Conservation (phyloP, 2,797 vertebrate genomes). For the Galagoides demidoff region DNA sequence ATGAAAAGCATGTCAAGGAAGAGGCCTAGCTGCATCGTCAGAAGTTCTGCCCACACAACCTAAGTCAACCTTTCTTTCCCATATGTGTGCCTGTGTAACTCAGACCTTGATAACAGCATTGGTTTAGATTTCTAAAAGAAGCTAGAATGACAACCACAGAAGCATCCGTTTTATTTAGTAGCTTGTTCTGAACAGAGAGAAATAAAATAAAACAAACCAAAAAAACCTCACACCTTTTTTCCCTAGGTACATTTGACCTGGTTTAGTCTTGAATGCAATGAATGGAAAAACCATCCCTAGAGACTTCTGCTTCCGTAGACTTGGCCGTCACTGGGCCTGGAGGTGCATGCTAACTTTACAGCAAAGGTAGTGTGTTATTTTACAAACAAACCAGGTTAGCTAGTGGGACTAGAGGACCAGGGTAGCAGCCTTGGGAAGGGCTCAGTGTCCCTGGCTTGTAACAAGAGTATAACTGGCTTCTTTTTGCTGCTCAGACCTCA, state of each 20-base stretch:
- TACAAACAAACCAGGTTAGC: constrained; percentile 19
- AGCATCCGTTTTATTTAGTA: constrained; percentile 75
- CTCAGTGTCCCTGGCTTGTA: background rate
- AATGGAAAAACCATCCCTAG: constrained; percentile 48
- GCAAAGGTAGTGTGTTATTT: constrained; percentile 17
- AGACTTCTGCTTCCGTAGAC: background rate
- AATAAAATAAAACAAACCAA: constrained; percentile 53
- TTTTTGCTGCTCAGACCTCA: constrained; percentile 5
- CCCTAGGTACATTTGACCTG: constrained; percentile 9
- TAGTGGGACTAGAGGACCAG: background rate
- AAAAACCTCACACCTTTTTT: background rate
- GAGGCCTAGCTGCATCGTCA: background rate
- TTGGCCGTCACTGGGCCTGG: background rate
- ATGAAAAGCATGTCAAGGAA: background rate
- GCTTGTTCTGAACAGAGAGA: constrained; percentile 66
- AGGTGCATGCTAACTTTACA: constrained; percentile 17
- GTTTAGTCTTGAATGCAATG: constrained; percentile 63
- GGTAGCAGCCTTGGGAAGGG: background rate
- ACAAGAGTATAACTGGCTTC: background rate
- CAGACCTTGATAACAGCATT: background rate
- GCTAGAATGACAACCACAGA: constrained; percentile 35
- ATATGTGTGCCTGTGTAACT: background rate
- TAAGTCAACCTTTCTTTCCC: background rate
- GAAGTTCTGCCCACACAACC: background rate
- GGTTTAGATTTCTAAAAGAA: constrained; percentile 56